Base-by-base conservation (phyloP, 2,113 vertebrate genomes). In the Forbesichthys papilliferus region DNA sequence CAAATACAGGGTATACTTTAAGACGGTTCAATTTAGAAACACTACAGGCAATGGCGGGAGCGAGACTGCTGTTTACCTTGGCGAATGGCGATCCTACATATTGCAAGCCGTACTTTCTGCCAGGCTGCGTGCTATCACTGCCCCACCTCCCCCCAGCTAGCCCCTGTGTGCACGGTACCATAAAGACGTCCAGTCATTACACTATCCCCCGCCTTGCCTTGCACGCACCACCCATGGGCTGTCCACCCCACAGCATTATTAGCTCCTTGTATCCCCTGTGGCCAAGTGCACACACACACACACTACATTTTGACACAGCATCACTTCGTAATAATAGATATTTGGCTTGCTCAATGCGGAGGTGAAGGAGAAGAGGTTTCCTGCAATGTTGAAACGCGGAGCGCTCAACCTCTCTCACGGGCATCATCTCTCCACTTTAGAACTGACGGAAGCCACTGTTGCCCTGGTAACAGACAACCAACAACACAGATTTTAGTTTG, bases 31-130 rank as follows among this genome's bases (percentile, higher is more conserved):
- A 51, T 65, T 78, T 64, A 68, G 55, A 77, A 86, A 84, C 83
- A 86, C 84, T 87, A 74, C 0, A 1, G 72, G 79, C 79, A 61
- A 69, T 34, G 58, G 68, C 49, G 6, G 68, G 48, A 69, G 75
- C 77, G 66, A 65, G 71, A 74, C 76, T 66, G 74, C 73, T 71
- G 76, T 62, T 80, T 11, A 42, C 79, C 71, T 48, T 42, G 68
- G 65, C 61, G 73, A 82, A 52, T 42, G 68, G 65, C 61, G 73
- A 82, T 55, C 81, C 69, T 67, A 14, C 75, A 78, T 78, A 75
- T 69, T 69, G 74, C 75, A 74, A 61, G 16, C 66, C 55, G 11
- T 73, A 56, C 66, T 69, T 81, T 49, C 49, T 27, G 27, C 27
- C 1, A 27, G 27, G 27, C 27, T 27, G 27, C 27, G 36, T 8